Evolutionary conservation across 2,797 vertebrate species (phyloP), one percentile per base, ranked within the genome.

Genomic region (Bothrops alternatus): DNA sequence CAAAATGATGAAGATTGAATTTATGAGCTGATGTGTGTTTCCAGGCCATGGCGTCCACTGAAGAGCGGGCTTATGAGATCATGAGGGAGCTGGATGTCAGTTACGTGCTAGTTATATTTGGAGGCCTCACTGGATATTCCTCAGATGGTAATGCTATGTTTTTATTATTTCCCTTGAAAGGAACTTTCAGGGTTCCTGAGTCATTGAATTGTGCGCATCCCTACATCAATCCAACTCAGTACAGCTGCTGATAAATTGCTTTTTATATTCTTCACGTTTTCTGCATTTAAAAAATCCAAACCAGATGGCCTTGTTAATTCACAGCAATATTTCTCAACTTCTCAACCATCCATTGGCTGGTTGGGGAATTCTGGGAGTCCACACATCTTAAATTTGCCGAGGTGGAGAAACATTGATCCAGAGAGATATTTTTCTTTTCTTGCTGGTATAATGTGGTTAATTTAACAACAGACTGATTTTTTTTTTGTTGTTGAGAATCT

Each of bases 41-140:
- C 23, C 93, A 99, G 99, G 99, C 99, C 0, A 99, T 99, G 99
- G 99, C 99, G 0, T 99, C 99, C 0, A 99, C 99, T 0, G 99
- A 99, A 95, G 99, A 99, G 96, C 98, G 98, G 90, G 99, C 99
- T 69, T 99, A 99, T 0, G 99, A 99, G 97, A 99, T 99, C 94
- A 99, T 99, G 99, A 98, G 99, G 93, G 99, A 99, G 97, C 97
- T 99, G 93, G 99, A 99, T 7, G 99, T 99, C 89, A 99, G 99
- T 96, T 99, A 99, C 0, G 99, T 99, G 93, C 96, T 99, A 94
- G 99, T 99, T 50, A 99, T 99, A 97, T 99, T 99, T 10, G 99
- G 99, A 91, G 99, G 99, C 94, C 98, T 99, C 93, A 99, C 99
- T 0, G 99, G 99, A 0, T 99, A 99, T 96, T 99, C 99, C 1